Base-by-base conservation (phyloP, 2,113 vertebrate species). In the Anguilla japonica region DNA sequence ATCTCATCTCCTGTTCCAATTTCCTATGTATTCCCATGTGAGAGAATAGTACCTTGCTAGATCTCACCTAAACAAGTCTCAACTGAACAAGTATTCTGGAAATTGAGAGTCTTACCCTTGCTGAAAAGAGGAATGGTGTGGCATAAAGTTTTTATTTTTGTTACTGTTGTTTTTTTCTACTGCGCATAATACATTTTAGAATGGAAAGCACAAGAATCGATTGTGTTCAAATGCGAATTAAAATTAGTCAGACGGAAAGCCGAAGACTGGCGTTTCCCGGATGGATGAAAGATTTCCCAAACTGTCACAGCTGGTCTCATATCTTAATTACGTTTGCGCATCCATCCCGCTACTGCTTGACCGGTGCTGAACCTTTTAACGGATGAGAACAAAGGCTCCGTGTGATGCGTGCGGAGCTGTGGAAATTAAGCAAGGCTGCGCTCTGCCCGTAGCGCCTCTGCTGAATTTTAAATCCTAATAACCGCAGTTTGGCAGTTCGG, bases 1-100 rank as follows among this genome's bases (percentile, higher is more conserved):
- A 75, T 75, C n/a, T 26, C 11, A 34, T 75, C 26, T 75, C n/a
- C 71, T 75, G 71, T 89, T 92, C 91, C 93, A 92, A 92, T 92
- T 91, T 75, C 11, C 34, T 2, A 75, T 34, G 71, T 34, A 29
- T 75, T 67, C 71, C 71, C n/a, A 75, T 29, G 26, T 13, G 71
- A 26, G 6, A 34, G n/a, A 75, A 75, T 71, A 71, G 71, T 75
- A 34, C 9, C 22, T 75, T 75, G n/a, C 71, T 75, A 34, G 9
- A 75, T 29, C 34, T 34, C 34, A 34, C 34, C 34, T 34, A 34
- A 34, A 34, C 34, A 34, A 34, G 11, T 26, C 60, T 67, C 3
- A 67, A 18, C 60, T 22, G 13, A 53, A 53, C 50, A 53, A 53
- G 50, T 53, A 53, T 53, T 53, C 50, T 53, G 50, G 50, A 14